Evolutionary conservation across 2,888 invertebrate genomes (phyloP).

Genomic region (Bimastos eiseni): DNA sequence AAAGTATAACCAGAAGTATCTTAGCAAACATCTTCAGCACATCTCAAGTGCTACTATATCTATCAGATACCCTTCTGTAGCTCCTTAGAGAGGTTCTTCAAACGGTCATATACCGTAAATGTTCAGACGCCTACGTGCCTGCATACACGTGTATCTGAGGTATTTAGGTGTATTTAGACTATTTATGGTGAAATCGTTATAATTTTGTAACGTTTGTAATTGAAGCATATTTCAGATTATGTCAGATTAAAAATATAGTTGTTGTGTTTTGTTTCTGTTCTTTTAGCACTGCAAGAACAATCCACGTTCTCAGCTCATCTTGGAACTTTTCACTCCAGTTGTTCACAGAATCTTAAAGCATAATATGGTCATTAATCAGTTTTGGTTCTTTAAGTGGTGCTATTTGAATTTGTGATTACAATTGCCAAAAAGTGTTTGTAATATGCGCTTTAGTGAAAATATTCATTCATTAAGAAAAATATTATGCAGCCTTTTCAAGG

Average conservation of each 20-base stretch:
- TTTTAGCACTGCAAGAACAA: slow-evolving; percentile 70
- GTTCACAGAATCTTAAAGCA: slow-evolving; percentile 78
- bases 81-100: too few relatives aligned
- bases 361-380: slow-evolving; percentile 67
- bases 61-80: too few relatives aligned
- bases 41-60: not conserved
- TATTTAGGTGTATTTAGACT: not conserved
- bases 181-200: not conserved
- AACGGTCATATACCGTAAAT: too few relatives aligned
- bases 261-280: slow-evolving; percentile 49
- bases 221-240: not conserved
- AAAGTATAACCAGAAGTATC: too few relatives aligned
- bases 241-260: not conserved
- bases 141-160: not conserved
- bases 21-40: too few relatives aligned
- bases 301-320: slow-evolving; percentile 72
- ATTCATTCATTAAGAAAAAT: too few relatives aligned
- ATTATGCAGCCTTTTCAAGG: too few relatives aligned
- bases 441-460: too few relatives aligned
- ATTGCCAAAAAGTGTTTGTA: too few relatives aligned
- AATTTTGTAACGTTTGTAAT: not conserved
- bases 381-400: too few relatives aligned
- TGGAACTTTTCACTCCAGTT: slow-evolving; percentile 74
- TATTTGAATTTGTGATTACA: too few relatives aligned
- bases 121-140: too few relatives aligned